These are phyloP conservation scores for Papilio elwesi DNA, from an alignment of 2,888 invertebrate genomes.

Conservation along the genomic window DNA sequence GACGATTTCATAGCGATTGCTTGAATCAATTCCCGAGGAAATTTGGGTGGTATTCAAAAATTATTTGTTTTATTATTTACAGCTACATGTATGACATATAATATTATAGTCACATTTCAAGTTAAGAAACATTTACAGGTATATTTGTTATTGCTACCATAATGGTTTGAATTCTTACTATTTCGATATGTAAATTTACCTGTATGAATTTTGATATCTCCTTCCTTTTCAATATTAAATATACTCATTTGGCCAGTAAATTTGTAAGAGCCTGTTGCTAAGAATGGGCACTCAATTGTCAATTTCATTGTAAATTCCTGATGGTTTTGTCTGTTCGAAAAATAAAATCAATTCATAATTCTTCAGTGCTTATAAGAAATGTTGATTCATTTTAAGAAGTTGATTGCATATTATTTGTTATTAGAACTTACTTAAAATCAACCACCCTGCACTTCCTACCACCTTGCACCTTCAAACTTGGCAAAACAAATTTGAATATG, in stretches of 20 bases:
- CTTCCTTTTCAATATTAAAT: conserved; percentile 26
- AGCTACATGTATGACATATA: too few relatives aligned
- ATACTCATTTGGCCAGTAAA: conserved; percentile 15
- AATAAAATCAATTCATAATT: background rate
- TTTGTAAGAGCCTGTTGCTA: conserved; percentile 16
- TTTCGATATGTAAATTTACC: background rate
- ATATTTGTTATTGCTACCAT: background rate
- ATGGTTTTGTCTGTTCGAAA: conserved; percentile 8
- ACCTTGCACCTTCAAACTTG: conserved; percentile 8
- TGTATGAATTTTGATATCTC: conserved; percentile 22
- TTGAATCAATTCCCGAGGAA: too few relatives aligned
- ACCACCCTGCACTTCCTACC: conserved; percentile 14
- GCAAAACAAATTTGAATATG: conserved; percentile 18
- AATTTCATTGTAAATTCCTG: conserved; percentile 9
- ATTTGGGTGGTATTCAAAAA: too few relatives aligned
- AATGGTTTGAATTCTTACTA: background rate
- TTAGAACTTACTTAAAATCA: conserved; percentile 18
- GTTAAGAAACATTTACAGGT: too few relatives aligned
- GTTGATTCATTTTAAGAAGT: too few relatives aligned
- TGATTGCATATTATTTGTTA: too few relatives aligned
- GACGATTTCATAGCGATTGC: too few relatives aligned
- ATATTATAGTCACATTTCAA: too few relatives aligned
- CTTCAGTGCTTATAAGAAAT: too few relatives aligned
- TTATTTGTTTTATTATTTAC: too few relatives aligned
- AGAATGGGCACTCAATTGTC: conserved; percentile 22